Conservation (phyloP, 2,113 vertebrate genomes). For the Plecotus auritus region DNA sequence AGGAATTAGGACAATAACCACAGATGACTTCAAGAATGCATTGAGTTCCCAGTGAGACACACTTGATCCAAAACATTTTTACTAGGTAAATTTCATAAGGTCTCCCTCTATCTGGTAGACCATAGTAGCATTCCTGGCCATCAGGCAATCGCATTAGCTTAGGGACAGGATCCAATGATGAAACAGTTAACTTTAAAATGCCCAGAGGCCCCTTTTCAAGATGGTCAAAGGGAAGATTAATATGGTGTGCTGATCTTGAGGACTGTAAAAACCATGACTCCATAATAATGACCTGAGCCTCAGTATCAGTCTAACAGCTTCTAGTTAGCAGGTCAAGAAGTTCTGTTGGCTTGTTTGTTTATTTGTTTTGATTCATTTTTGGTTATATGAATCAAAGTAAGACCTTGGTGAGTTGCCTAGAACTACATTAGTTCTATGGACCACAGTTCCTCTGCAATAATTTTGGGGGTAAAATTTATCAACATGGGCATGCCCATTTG, state of each 20-base stretch:
- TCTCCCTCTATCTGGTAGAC: background rate
- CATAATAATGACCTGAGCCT: background rate
- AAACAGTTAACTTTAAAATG: background rate
- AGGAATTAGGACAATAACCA: background rate
- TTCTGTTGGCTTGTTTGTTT: background rate
- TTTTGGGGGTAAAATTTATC: background rate
- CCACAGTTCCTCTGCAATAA: background rate
- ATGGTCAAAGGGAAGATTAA: background rate
- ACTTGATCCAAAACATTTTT: background rate
- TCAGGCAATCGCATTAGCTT: background rate
- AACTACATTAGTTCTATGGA: background rate
- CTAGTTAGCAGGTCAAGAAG: too few relatives aligned
- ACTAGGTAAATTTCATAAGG: background rate
- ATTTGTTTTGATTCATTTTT: background rate
- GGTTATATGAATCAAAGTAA: background rate
- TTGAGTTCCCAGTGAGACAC: background rate
- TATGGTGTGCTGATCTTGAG: too few relatives aligned
- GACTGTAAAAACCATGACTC: background rate
- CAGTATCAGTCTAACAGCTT: background rate
- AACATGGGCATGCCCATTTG: background rate
- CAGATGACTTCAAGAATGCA: background rate
- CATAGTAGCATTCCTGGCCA: too few relatives aligned
- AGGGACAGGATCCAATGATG: background rate
- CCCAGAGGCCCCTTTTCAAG: background rate
- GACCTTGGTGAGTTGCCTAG: background rate